These are phyloP conservation scores for Drosophila seguyi DNA, from an alignment of 1,140 invertebrate species.

Conservation along the genomic window DNA sequence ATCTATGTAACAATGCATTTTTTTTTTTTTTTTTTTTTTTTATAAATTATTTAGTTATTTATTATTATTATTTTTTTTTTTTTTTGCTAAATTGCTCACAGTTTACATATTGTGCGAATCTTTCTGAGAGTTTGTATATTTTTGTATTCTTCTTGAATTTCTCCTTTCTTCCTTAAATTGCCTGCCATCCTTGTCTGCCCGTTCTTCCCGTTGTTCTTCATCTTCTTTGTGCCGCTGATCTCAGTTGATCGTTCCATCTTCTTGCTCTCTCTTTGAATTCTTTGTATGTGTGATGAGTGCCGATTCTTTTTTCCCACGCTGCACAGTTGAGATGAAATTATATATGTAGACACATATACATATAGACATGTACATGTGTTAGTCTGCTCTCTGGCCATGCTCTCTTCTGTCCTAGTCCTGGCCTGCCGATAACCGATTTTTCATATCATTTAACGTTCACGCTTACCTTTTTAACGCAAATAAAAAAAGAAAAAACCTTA, in stretches of 20 bases:
- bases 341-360: not conserved
- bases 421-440: slow-evolving; percentile 12
- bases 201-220: slow-evolving; percentile 14
- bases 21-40: no score
- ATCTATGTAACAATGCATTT: no score
- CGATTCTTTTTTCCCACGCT: slow-evolving; percentile 43
- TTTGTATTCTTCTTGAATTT: slow-evolving; percentile 1
- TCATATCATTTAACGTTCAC: slow-evolving; percentile 4
- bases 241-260: slow-evolving; percentile 16
- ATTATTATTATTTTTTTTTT: not conserved
- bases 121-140: not conserved
- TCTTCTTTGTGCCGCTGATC: slow-evolving; percentile 2
- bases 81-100: not conserved
- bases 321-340: slow-evolving; percentile 15
- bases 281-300: slow-evolving; percentile 12
- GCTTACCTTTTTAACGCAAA: not conserved
- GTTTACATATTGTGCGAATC: not conserved
- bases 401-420: slow-evolving; percentile 18
- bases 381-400: not conserved
- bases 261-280: not conserved
- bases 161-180: slow-evolving; percentile 33
- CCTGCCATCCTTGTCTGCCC: slow-evolving; percentile 28
- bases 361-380: not conserved
- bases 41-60: no score
- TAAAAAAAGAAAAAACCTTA: not conserved